phyloP scores from a whole-genome alignment of 2,113 vertebrate species.

The Trichechus manatus region DNA sequence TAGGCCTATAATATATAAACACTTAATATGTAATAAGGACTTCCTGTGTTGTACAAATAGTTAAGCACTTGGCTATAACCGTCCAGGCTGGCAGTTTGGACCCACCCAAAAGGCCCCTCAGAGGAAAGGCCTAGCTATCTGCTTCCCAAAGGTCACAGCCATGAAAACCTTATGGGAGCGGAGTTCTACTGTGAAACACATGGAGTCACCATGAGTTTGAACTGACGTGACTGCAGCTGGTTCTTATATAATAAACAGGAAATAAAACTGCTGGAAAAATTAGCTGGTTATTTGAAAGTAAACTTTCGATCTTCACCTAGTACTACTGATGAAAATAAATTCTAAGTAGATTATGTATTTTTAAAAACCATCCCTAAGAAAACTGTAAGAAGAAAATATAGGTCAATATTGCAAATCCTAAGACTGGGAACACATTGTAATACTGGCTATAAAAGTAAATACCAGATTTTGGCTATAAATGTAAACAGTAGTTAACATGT shows the following conservation, averaged over 20 bases:
- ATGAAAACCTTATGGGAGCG: too few relatives aligned
- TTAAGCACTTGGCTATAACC: too few relatives aligned
- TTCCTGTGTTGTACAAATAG: too few relatives aligned
- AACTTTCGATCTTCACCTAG: background rate
- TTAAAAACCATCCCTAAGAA: background rate
- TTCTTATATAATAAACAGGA: background rate
- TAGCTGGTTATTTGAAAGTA: background rate
- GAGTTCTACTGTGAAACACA: background rate
- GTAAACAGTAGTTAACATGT: too few relatives aligned
- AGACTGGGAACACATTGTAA: background rate
- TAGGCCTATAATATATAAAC: background rate
- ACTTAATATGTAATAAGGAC: background rate
- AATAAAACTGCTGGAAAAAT: background rate
- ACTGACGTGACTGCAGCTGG: background rate
- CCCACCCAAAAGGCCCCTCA: too few relatives aligned
- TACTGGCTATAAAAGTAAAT: constrained; percentile 9
- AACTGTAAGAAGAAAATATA: constrained; percentile 20
- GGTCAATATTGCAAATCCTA: background rate
- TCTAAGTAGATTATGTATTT: background rate
- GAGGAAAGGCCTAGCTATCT: too few relatives aligned
- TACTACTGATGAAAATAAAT: constrained; percentile 37
- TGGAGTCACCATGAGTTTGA: background rate
- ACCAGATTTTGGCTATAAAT: background rate
- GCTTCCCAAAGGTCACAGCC: too few relatives aligned
- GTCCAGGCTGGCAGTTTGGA: too few relatives aligned